Evolutionary conservation across 2,888 invertebrate genomes (phyloP).

Genomic region (Dascillus cervinus): DNA sequence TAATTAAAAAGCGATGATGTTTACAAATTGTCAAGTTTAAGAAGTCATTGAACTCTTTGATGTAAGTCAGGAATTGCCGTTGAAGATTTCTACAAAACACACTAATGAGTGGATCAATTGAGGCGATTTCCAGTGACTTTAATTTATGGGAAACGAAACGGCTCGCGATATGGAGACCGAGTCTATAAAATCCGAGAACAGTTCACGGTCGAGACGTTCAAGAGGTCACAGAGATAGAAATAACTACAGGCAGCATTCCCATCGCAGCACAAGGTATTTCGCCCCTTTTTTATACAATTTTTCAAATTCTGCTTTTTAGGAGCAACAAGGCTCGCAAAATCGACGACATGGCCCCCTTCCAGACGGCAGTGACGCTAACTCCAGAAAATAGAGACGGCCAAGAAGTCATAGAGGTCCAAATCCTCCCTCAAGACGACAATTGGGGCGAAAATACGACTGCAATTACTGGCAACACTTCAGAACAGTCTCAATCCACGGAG

Average conservation of each 20-base stretch:
- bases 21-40: constrained; percentile 15
- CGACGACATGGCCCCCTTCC: constrained; percentile 77
- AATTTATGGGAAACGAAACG: constrained; percentile 44
- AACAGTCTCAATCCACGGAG: constrained; percentile 89
- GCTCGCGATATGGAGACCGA: constrained; percentile 79
- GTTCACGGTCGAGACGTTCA: constrained; percentile 70
- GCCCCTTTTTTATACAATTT: constrained; percentile 5
- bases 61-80: too few species aligned
- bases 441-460: constrained; percentile 99
- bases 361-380: constrained; percentile 75
- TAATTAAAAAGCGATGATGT: too few species aligned
- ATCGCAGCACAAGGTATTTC: constrained; percentile 57
- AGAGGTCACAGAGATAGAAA: constrained; percentile 49
- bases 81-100: too few species aligned
- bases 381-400: constrained; percentile 75
- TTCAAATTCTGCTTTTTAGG: constrained; percentile 35
- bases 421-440: constrained; percentile 92
- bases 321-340: constrained; percentile 58
- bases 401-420: constrained; percentile 93
- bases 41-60: constrained; percentile 15
- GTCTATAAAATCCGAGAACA: constrained; percentile 87
- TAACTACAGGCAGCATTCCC: constrained; percentile 58
- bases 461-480: constrained; percentile 93
- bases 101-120: too few species aligned
- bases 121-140: too few species aligned